These are phyloP conservation scores for Albula goreensis DNA, from an alignment of 2,113 vertebrate genomes.

Conservation along the genomic window DNA sequence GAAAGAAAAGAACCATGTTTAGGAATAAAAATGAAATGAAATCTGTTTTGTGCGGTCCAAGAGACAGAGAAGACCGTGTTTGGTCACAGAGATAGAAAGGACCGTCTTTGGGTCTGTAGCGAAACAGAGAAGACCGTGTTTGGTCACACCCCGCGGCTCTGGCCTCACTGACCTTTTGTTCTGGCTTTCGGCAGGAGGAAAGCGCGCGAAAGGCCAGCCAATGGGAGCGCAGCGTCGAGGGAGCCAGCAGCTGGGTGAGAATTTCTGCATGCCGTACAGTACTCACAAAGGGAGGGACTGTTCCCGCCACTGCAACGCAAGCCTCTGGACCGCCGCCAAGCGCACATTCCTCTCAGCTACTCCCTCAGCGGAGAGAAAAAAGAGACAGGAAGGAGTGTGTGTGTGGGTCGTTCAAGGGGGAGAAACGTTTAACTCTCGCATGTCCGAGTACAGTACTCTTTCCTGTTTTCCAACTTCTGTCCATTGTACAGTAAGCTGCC, in stretches of 20 bases:
- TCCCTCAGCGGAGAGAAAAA: slow-evolving; percentile 16
- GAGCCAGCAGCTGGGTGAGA: slow-evolving; percentile 40
- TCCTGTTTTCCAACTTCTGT: slow-evolving; percentile 29
- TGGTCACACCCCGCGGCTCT: slow-evolving; percentile 36
- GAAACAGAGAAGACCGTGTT: slow-evolving; percentile 12
- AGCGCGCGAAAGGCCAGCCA: slow-evolving; percentile 64
- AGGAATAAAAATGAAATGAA: too few relatives aligned
- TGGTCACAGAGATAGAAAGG: neutral
- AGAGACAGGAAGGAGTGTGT: too few relatives aligned
- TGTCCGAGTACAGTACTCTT: slow-evolving; percentile 13
- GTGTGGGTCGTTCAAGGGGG: too few relatives aligned
- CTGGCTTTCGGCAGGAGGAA: slow-evolving; percentile 46
- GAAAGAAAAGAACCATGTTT: neutral
- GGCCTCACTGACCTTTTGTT: slow-evolving; percentile 61
- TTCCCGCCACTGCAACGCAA: slow-evolving; percentile 55
- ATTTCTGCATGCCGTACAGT: slow-evolving; percentile 32
- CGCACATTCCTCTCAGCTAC: slow-evolving; percentile 40
- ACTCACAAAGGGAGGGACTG: slow-evolving; percentile 50
- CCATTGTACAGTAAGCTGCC: neutral
- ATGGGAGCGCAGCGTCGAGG: slow-evolving; percentile 37
- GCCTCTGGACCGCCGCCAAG: slow-evolving; percentile 53
- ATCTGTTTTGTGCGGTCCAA: too few relatives aligned
- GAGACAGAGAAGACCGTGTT: neutral
- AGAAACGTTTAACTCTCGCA: neutral
- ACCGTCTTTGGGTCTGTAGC: slow-evolving; percentile 12